Conservation (phyloP, 2,797 vertebrate species). For the Leptodactylus fallax region DNA sequence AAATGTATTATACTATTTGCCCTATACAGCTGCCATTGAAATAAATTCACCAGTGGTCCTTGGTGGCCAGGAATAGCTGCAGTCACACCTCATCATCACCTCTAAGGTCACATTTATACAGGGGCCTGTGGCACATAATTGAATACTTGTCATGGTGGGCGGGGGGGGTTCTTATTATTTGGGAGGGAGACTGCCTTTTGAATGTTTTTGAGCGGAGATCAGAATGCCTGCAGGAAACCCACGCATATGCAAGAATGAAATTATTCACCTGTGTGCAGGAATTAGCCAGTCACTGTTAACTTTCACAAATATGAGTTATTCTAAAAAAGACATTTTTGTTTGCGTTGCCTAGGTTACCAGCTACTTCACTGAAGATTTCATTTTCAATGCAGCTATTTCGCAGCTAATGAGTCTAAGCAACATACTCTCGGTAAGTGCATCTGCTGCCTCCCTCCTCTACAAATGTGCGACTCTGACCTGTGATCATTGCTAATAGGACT, state of each 20-base stretch:
- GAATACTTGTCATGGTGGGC: neutral
- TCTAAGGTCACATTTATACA: neutral
- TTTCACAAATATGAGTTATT: conserved; percentile 41
- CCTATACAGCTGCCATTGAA: neutral
- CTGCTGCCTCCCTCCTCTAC: conserved; percentile 49
- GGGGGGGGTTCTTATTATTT: neutral
- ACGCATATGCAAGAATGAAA: neutral
- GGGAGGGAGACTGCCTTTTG: neutral
- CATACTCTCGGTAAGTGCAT: conserved; percentile 82
- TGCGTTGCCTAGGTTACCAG: conserved; percentile 82
- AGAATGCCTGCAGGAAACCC: neutral
- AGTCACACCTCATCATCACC: neutral
- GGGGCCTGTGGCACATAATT: too few species aligned
- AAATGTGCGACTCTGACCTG: conserved; percentile 43
- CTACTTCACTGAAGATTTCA: conserved; percentile 89
- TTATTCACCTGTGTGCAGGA: conserved; percentile 37
- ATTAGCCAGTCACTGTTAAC: conserved; percentile 42
- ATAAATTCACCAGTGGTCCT: neutral
- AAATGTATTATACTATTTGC: neutral
- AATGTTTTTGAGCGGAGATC: neutral
- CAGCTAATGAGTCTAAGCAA: conserved; percentile 92
- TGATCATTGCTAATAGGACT: conserved; percentile 33
- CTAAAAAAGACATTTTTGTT: conserved; percentile 55
- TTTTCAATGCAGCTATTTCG: conserved; percentile 90
- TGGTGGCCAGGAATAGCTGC: neutral